Evolutionary conservation across 2,113 vertebrate genomes (phyloP), one percentile per base, ranked within the genome.

Genomic region (Baryphthengus martii): DNA sequence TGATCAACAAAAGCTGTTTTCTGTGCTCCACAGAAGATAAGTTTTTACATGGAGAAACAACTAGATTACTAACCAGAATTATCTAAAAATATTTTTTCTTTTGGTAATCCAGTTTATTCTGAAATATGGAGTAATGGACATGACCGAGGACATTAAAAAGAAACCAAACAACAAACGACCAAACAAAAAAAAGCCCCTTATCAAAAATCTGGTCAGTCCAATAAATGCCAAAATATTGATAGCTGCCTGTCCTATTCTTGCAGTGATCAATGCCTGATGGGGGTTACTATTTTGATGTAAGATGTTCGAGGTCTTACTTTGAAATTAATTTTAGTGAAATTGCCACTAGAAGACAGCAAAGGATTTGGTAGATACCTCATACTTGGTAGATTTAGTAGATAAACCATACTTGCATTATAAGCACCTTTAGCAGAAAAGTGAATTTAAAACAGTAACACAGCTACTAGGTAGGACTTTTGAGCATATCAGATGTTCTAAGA

Each of bases 91-190:
- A 1, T 7, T 20, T 40, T 82, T 90, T 72, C 12, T 56, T 83
- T 66, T 58, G 6, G 9, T 50, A 73, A 62, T 66, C 5, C 4
- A 70, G 3, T 70, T 72, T 83, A n/a, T 85, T 61, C 49, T 75
- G 31, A 88, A 78, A 92, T 59, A 17, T 0, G 0, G 28, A 87
- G 3, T 35, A 77, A 24, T 42, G 35, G 12, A 3, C 16, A n/a
- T n/a, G n/a, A n/a, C n/a, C n/a, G n/a, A n/a, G n/a, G n/a, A n/a
- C n/a, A n/a, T n/a, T n/a, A n/a, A n/a, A n/a, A n/a, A n/a, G n/a
- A n/a, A n/a, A n/a, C n/a, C n/a, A n/a, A n/a, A n/a, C n/a, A n/a
- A n/a, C n/a, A n/a, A n/a, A n/a, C n/a, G n/a, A n/a, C n/a, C n/a
- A n/a, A 26, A 35, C n/a, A 13, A 11, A 42, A 21, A 19, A 2